Base-by-base conservation (phyloP, 2,797 vertebrate species). In the Chloroceryle inda region DNA sequence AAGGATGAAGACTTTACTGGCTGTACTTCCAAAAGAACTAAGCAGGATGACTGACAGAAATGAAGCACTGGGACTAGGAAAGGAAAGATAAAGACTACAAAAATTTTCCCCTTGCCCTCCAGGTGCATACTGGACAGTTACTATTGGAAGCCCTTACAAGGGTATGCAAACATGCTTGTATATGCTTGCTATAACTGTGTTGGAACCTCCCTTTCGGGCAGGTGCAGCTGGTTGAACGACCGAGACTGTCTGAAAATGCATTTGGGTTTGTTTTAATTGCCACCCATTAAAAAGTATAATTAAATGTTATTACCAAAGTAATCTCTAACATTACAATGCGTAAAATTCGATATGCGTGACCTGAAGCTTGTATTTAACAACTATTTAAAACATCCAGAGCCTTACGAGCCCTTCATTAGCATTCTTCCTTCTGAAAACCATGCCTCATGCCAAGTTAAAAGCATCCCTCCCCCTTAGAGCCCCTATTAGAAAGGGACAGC, bases 321-420 rank as follows among this genome's bases (percentile, higher is more conserved):
- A 72, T 37, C 35, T 73, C 56, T 88, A 49, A 47, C 26, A 40
- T 37, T 63, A n/a, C 31, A 69, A 2, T 33, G 50, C 33, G 7
- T 84, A 23, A 38, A 73, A 19, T 42, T 76, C 26, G 23, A 11
- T 69, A 26, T 16, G 40, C 49, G 9, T 71, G 91, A 68, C 58
- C 72, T 9, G 11, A 38, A 45, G 62, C 33, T 94, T 76, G 68
- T 62, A 52, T 83, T 77, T 92, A 88, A 78, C 53, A 89, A 52
- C 17, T 62, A 85, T 94, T 96, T 89, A 42, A 93, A 84, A n/a
- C 47, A 88, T 85, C 86, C 88, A 16, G 47, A 90, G 62, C 62
- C 47, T 66, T 87, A 59, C 35, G 74, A 92, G 63, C 35, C 15
- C 79, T 96, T 94, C 78, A 75, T 73, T 79, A 92, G 26, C 61